Percentiles rank a stretch among this genome's conserved stretches.
These are phyloP conservation scores for Macaria notata DNA, from an alignment of 2,888 invertebrate genomes.

Conservation along the genomic window DNA sequence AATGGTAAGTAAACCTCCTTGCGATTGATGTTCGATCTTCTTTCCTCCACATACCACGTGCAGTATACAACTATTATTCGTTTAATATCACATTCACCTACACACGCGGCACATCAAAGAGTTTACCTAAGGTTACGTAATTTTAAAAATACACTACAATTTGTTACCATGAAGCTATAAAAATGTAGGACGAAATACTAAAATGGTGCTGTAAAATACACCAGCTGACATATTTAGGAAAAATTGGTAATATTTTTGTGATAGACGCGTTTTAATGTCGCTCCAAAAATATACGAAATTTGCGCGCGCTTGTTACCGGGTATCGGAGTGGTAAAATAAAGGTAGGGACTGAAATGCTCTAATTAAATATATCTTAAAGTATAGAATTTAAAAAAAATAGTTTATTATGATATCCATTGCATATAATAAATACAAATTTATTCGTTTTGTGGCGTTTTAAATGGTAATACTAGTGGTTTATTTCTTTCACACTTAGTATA, in stretches of 20 bases:
- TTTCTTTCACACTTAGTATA: too few species aligned
- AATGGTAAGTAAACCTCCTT: too few species aligned
- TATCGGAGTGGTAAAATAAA: background rate
- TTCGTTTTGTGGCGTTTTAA: too few species aligned
- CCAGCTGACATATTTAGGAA: slow-evolving; percentile 8
- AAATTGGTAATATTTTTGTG: slow-evolving; percentile 14
- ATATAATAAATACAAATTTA: too few species aligned
- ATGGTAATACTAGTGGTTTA: too few species aligned
- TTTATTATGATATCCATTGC: too few species aligned
- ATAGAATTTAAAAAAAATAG: background rate
- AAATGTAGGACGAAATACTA: slow-evolving; percentile 5
- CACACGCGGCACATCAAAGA: background rate
- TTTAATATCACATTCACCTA: too few species aligned
- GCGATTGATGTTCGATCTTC: too few species aligned
- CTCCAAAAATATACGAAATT: slow-evolving; percentile 10
- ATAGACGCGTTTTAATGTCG: slow-evolving; percentile 14
- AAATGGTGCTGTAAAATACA: slow-evolving; percentile 8
- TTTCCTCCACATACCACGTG: too few species aligned
- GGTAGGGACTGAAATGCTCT: background rate
- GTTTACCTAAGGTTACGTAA: background rate
- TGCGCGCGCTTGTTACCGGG: slow-evolving; percentile 2
- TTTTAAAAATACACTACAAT: background rate
- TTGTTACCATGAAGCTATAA: slow-evolving; percentile 2
- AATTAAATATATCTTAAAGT: too few species aligned
- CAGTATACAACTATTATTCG: too few species aligned